Evolutionary conservation across 1,140 invertebrate species (phyloP).

Genomic region (Heterodera schachtii): DNA sequence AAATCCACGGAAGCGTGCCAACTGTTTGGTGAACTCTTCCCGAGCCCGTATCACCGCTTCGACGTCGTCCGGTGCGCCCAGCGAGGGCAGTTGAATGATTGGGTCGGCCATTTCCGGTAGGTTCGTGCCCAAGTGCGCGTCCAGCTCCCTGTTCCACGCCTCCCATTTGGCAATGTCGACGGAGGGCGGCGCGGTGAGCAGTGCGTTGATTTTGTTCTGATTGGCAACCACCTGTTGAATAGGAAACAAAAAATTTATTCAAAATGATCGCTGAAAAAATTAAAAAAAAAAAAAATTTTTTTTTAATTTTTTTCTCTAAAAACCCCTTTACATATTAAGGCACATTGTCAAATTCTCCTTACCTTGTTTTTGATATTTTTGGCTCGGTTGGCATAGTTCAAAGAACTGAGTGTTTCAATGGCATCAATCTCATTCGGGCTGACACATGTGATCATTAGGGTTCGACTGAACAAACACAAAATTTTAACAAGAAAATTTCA

Average conservation of each 20-base stretch:
- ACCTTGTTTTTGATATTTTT: constrained; percentile 93
- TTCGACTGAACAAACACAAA: constrained; percentile 75
- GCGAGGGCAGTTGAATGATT: not conserved
- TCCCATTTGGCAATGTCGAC: too few species aligned
- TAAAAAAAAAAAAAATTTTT: too few species aligned
- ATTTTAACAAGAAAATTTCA: too few species aligned
- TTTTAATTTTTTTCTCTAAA: too few species aligned
- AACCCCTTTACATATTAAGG: too few species aligned
- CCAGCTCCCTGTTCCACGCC: not conserved
- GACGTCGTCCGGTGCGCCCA: constrained; percentile 6
- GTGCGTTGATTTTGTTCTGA: not conserved
- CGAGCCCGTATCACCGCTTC: not conserved
- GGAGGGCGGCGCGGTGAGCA: not conserved
- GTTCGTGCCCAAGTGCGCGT: not conserved
- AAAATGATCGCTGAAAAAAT: too few species aligned
- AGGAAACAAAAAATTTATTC: too few species aligned
- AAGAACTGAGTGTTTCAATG: constrained; percentile 96
- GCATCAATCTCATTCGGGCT: constrained; percentile 96
- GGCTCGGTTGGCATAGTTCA: constrained; percentile 91
- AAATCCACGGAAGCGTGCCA: not conserved
- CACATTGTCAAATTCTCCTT: not conserved
- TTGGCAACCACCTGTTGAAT: not conserved
- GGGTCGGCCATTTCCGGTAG: not conserved
- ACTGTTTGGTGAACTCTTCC: not conserved
- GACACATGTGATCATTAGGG: constrained; percentile 97